Evolutionary conservation across 2,113 vertebrate species (phyloP).

Genomic region (Motacilla tschutschensis): DNA sequence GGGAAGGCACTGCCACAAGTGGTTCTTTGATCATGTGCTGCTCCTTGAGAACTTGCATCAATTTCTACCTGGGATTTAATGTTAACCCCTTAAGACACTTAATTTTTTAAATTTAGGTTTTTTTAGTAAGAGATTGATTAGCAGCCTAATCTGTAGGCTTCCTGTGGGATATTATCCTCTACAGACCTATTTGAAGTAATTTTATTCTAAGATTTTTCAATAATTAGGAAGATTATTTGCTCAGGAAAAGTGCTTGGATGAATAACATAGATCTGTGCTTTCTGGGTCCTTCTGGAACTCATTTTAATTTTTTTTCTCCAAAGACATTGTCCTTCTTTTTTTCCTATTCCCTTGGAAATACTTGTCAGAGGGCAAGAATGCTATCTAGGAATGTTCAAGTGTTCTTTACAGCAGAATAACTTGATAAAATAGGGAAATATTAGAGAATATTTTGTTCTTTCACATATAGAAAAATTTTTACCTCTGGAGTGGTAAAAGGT

Average conservation of each 20-base stretch:
- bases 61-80: not conserved
- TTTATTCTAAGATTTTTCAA: not conserved
- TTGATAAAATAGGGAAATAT: not conserved
- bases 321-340: not conserved
- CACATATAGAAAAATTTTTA: not conserved
- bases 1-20: fast-evolving
- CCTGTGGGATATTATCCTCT: not conserved
- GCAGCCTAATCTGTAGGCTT: not conserved
- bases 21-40: not conserved
- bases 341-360: not conserved
- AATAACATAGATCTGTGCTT: not conserved
- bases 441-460: not conserved
- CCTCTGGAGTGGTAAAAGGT: not conserved
- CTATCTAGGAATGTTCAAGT: not conserved
- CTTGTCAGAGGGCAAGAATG: not conserved
- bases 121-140: not conserved
- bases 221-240: not conserved
- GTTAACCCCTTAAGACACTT: not conserved
- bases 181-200: not conserved
- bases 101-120: not conserved
- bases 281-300: not conserved
- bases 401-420: not conserved
- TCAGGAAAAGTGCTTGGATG: not conserved
- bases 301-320: not conserved
- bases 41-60: not conserved